phyloP scores from a whole-genome alignment of 2,797 vertebrate species.

The Spatula clypeata region DNA sequence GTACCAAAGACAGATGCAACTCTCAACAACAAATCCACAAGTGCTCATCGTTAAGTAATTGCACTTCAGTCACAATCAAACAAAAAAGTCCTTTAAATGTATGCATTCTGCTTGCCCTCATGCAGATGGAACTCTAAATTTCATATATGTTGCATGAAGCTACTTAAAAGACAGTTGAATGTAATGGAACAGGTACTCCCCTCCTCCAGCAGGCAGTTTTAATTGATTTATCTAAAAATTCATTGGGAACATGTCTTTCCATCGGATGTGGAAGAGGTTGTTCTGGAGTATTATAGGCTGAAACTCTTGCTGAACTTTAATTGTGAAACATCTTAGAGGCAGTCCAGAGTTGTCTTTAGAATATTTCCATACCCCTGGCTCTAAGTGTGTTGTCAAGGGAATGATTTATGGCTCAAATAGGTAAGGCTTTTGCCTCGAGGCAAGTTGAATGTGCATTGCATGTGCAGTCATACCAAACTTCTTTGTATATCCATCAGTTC shows the following conservation, averaged over 20 bases:
- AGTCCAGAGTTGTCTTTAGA: neutral
- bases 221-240: neutral
- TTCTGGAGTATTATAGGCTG: neutral
- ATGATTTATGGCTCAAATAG: neutral
- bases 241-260: neutral
- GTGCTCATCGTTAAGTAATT: neutral
- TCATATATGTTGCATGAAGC: neutral
- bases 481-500: neutral
- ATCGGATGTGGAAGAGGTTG: neutral
- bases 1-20: constrained; percentile 42
- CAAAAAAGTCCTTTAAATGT: neutral
- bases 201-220: neutral
- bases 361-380: neutral
- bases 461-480: neutral
- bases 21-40: constrained; percentile 19
- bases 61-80: neutral
- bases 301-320: neutral
- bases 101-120: neutral
- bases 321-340: neutral
- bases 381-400: neutral
- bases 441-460: neutral
- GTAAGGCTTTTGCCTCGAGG: neutral
- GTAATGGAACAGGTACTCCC: neutral
- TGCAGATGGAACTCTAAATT: neutral
- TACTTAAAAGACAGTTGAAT: neutral